These are phyloP conservation scores for Drosophila repletoides DNA, from an alignment of 1,140 invertebrate species.

Conservation along the genomic window DNA sequence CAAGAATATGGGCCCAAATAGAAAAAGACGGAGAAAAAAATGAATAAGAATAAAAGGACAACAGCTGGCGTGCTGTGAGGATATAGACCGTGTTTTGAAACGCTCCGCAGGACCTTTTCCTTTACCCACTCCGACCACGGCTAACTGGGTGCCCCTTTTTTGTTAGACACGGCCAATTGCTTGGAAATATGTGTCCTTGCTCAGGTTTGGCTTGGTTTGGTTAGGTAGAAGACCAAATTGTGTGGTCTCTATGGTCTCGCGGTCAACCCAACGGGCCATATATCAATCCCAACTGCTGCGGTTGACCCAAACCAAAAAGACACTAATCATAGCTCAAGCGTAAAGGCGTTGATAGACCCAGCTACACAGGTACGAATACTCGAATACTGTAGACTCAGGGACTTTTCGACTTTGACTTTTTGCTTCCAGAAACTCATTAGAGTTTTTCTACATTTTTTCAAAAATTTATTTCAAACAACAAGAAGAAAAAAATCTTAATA, in stretches of 20 bases:
- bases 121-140: conserved; percentile 2
- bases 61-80: conserved; percentile 44
- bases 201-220: conserved; percentile 19
- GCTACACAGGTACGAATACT: conserved; percentile 7
- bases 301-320: conserved; percentile 57
- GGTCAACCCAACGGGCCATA: conserved; percentile 59
- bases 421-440: conserved; percentile 68
- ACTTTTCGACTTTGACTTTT: conserved; percentile 49
- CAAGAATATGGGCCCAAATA: conserved; percentile 2
- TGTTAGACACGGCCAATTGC: conserved; percentile 76
- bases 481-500: conserved; percentile 67
- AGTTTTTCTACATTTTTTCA: conserved; percentile 32
- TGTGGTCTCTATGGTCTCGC: conserved; percentile 62
- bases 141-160: conserved; percentile 28
- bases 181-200: conserved; percentile 65
- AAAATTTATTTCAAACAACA: conserved; percentile 2
- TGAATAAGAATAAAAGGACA: conserved; percentile 25
- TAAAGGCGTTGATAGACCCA: conserved; percentile 65
- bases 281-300: conserved; percentile 51
- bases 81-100: conserved; percentile 39
- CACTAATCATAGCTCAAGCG: conserved; percentile 76
- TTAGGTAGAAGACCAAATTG: conserved; percentile 49
- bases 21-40: not conserved
- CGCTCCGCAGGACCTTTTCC: conserved; percentile 50
- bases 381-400: not conserved